Base-by-base conservation (phyloP, 2,888 invertebrate genomes). In the Dorcus hopei region DNA sequence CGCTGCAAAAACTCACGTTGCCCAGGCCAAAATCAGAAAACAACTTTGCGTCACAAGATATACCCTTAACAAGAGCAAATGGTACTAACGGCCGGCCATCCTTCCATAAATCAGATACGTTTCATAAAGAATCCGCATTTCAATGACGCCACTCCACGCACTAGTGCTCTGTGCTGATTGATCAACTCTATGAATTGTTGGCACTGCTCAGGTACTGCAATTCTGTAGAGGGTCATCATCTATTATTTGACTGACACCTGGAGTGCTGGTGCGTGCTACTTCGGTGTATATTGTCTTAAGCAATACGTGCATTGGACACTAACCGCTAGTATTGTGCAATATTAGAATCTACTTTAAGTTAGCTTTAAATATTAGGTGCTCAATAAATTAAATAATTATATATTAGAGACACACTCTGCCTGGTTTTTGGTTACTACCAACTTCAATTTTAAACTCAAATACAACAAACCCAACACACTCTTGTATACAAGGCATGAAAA, bases 1-100 rank as follows among this genome's bases (percentile, higher is more conserved):
- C 87, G 74, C 80, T 89, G 73, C 87, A 88, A 76, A 85, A 86
- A 70, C 80, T 88, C 72, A 83, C 88, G 40, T 83, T 89, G 68
- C 91, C 91, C 23, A 82, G 91, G 69, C 91, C 92, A 71, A 90
- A 91, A 80, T 91, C 91, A 62, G 91, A 92, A 78, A 90, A 88
- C 81, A 91, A 91, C 80, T 90, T 91, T 80, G 83, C 87, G 43
- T 80, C 83, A 69, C 79, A 82, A 71, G 83, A 82, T 69, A 78
- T 82, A 81, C 89, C 81, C 79, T 61, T 82, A 80, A 73, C 85
- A 68, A 79, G 83, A 70, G 82, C 82, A 70, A 79, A 80, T 70
- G 81, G 83, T 70, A 79, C 80, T 73, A 73, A 81, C 67, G 80
- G 81, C 63, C 77, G 82, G 70, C 82, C 84, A 72, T 80, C 86